phyloP scores from a whole-genome alignment of 2,888 invertebrate species.

The Notodonta ziczac region DNA sequence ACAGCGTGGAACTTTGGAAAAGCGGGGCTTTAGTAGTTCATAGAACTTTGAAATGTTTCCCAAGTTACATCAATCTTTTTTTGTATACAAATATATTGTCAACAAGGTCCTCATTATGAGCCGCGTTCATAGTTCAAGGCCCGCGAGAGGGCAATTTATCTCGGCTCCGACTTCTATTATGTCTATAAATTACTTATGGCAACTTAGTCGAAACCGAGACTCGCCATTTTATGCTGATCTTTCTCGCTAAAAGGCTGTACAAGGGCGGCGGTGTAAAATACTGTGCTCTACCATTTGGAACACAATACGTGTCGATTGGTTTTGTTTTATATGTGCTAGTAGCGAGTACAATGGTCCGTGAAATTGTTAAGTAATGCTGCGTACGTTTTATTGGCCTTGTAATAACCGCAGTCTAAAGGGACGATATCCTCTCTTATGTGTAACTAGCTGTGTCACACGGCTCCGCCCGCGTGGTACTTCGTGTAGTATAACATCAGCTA shows the following conservation, averaged over 20 bases:
- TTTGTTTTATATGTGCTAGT: conserved; percentile 4
- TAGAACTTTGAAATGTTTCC: background rate
- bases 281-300: conserved; percentile 13
- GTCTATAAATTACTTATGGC: conserved; percentile 64
- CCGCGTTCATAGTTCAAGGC: conserved; percentile 56
- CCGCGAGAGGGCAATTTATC: conserved; percentile 59
- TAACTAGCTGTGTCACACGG: background rate
- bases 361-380: background rate
- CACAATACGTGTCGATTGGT: conserved; percentile 8
- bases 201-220: conserved; percentile 34
- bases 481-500: too few relatives aligned
- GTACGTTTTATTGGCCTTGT: conserved; percentile 11
- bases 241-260: conserved; percentile 18
- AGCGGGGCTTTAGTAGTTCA: conserved; percentile 10
- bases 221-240: conserved; percentile 28
- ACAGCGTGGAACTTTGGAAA: background rate
- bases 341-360: background rate
- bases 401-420: background rate
- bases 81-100: conserved; percentile 39
- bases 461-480: too few relatives aligned
- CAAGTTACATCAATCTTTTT: conserved; percentile 30
- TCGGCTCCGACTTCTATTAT: conserved; percentile 58
- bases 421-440: background rate
- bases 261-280: conserved; percentile 20
- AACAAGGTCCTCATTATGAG: conserved; percentile 48